These are phyloP conservation scores for Stenodema calcarata DNA, from an alignment of 2,888 invertebrate genomes.

Conservation along the genomic window DNA sequence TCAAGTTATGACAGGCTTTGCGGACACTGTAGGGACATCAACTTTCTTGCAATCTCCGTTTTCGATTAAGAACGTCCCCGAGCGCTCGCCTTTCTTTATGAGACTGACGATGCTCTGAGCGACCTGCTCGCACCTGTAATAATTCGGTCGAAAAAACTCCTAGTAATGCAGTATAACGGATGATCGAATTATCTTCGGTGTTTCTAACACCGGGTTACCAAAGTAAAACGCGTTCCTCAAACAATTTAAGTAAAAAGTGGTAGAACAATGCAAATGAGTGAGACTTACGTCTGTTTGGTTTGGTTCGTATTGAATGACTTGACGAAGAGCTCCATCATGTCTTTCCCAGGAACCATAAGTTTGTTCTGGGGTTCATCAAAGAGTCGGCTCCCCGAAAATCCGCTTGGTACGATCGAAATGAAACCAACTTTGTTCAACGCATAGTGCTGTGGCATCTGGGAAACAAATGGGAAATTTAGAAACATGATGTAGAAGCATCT, in stretches of 20 bases:
- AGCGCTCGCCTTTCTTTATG: slow-evolving; percentile 1
- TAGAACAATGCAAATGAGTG: neutral
- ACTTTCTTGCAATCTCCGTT: slow-evolving; percentile 35
- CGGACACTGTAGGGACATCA: neutral
- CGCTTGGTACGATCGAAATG: neutral
- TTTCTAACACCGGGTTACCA: too few relatives aligned
- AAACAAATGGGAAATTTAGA: too few relatives aligned
- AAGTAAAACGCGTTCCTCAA: too few relatives aligned
- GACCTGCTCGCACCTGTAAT: neutral
- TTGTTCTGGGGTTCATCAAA: slow-evolving; percentile 23
- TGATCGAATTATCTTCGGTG: too few relatives aligned
- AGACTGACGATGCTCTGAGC: neutral
- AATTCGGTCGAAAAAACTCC: too few relatives aligned
- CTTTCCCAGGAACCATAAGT: neutral
- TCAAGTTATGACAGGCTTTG: neutral
- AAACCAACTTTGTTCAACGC: slow-evolving; percentile 22
- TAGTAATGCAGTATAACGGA: too few relatives aligned
- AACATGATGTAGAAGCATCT: too few relatives aligned
- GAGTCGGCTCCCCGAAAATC: neutral
- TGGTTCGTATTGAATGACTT: neutral
- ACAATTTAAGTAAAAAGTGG: too few relatives aligned
- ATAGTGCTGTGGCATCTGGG: neutral
- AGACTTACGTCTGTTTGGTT: neutral
- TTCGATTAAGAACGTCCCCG: slow-evolving; percentile 14
- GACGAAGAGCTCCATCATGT: neutral